These are phyloP conservation scores for Vanessa tameamea DNA, from an alignment of 1,140 invertebrate species.

Conservation along the genomic window DNA sequence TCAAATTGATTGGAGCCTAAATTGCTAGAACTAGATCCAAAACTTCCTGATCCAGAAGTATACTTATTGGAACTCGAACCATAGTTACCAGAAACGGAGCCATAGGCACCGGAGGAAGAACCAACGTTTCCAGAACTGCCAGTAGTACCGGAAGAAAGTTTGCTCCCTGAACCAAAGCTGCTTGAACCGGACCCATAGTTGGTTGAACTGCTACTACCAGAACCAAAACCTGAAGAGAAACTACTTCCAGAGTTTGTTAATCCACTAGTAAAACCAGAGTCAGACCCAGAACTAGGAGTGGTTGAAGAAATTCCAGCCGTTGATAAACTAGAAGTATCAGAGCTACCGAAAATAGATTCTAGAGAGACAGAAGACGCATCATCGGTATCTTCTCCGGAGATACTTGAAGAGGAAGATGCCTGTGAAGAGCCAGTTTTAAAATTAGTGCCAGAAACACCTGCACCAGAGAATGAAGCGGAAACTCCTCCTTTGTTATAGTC, in stretches of 20 bases:
- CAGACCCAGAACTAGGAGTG: slow-evolving; percentile 18
- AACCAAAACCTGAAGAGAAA: slow-evolving; percentile 3
- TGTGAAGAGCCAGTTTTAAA: slow-evolving; percentile 14
- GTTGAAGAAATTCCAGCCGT: slow-evolving; percentile 23
- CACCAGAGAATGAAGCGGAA: slow-evolving; percentile 46
- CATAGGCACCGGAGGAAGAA: slow-evolving; percentile 7
- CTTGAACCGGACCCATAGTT: no score
- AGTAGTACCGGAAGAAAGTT: no score
- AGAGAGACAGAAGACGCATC: background rate
- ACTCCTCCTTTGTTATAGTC: slow-evolving; percentile 62
- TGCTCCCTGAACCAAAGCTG: background rate
- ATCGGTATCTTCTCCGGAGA: background rate
- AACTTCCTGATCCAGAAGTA: slow-evolving; percentile 12
- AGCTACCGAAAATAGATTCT: slow-evolving; percentile 12
- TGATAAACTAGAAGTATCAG: slow-evolving; percentile 8
- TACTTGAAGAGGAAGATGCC: background rate
- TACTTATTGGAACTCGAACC: slow-evolving; percentile 1
- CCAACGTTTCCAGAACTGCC: slow-evolving; percentile 2
- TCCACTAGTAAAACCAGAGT: slow-evolving; percentile 4
- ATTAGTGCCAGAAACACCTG: slow-evolving; percentile 21
- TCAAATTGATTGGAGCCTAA: background rate
- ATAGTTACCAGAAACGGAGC: slow-evolving; percentile 11
- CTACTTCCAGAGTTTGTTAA: slow-evolving; percentile 12
- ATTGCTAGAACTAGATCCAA: slow-evolving; percentile 20
- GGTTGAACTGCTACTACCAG: background rate